These are phyloP conservation scores for Gymnocephalus cernua DNA, from an alignment of 2,113 vertebrate genomes.

Conservation along the genomic window DNA sequence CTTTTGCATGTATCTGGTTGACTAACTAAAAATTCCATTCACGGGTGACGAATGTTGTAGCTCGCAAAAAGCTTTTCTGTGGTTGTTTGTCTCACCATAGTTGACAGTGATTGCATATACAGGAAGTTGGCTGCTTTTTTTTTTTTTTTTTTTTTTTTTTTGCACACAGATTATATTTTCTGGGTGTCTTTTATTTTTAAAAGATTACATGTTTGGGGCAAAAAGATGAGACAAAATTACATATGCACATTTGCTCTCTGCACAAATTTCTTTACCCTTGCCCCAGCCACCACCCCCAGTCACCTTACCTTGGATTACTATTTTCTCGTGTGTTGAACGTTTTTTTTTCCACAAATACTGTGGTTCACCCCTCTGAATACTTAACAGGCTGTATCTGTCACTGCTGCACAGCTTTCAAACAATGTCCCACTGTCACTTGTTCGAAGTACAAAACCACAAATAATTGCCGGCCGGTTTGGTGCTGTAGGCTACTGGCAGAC, in stretches of 20 bases:
- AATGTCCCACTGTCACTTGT: conserved; percentile 27
- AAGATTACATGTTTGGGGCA: neutral
- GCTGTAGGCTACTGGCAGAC: conserved; percentile 24
- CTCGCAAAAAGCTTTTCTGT: conserved; percentile 40
- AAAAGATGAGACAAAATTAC: neutral
- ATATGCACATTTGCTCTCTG: conserved; percentile 64
- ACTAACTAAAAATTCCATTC: conserved; percentile 59
- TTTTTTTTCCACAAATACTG: neutral
- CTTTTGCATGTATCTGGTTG: conserved; percentile 78
- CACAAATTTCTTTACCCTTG: conserved; percentile 41
- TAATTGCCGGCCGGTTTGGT: conserved; percentile 23
- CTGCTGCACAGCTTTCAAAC: conserved; percentile 39
- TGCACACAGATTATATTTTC: conserved; percentile 49
- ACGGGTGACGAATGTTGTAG: conserved; percentile 37
- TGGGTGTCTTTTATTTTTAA: conserved; percentile 20
- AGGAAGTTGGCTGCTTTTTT: conserved; percentile 79
- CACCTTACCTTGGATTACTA: conserved; percentile 46
- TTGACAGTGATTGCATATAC: conserved; percentile 82
- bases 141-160: conserved; percentile 41
- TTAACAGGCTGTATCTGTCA: conserved; percentile 10
- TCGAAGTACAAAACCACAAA: conserved; percentile 28
- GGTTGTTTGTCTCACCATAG: conserved; percentile 51
- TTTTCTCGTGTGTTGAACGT: conserved; percentile 36
- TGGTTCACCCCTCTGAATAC: conserved; percentile 14
- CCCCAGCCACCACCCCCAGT: conserved; percentile 47